Conservation (phyloP, 2,113 vertebrate genomes). For the Lampris incognitus region DNA sequence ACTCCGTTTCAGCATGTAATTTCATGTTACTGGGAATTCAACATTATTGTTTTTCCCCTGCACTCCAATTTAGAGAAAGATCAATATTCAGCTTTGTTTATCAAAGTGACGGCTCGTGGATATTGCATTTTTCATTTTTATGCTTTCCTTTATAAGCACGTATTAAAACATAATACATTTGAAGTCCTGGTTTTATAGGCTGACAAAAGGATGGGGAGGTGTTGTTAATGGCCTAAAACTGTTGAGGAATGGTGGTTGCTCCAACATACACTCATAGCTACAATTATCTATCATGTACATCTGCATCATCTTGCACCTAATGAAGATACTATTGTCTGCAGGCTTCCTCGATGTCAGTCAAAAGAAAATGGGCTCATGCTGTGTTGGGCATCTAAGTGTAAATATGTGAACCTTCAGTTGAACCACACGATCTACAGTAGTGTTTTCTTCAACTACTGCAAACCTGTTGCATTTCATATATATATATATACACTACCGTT, state of each 20-base stretch:
- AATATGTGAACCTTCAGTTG: too few species aligned
- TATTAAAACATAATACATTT: constrained; percentile 87
- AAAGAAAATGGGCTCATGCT: neutral
- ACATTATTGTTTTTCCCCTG: constrained; percentile 82
- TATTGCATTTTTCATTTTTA: constrained; percentile 88
- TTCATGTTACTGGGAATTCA: constrained; percentile 85
- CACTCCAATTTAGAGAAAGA: constrained; percentile 83
- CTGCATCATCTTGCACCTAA: constrained; percentile 78
- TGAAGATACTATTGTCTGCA: constrained; percentile 78
- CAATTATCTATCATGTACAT: constrained; percentile 81
- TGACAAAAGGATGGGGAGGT: constrained; percentile 79
- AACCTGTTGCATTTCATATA: too few species aligned
- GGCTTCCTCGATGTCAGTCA: constrained; percentile 72
- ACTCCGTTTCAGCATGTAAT: constrained; percentile 82
- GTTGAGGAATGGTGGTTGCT: constrained; percentile 79
- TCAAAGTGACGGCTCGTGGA: constrained; percentile 84
- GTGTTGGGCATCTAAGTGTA: too few species aligned
- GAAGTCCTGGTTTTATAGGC: constrained; percentile 81
- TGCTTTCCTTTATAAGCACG: constrained; percentile 85
- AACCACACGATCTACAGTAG: too few species aligned
- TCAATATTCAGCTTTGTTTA: constrained; percentile 89
- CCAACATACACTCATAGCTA: constrained; percentile 75
- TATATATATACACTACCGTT: too few species aligned
- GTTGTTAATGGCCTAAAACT: constrained; percentile 82
- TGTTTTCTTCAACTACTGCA: too few species aligned